Percentiles rank a stretch among this genome's conserved stretches.
These are phyloP conservation scores for Mythimna vitellina DNA, from an alignment of 2,888 invertebrate species.

Conservation along the genomic window DNA sequence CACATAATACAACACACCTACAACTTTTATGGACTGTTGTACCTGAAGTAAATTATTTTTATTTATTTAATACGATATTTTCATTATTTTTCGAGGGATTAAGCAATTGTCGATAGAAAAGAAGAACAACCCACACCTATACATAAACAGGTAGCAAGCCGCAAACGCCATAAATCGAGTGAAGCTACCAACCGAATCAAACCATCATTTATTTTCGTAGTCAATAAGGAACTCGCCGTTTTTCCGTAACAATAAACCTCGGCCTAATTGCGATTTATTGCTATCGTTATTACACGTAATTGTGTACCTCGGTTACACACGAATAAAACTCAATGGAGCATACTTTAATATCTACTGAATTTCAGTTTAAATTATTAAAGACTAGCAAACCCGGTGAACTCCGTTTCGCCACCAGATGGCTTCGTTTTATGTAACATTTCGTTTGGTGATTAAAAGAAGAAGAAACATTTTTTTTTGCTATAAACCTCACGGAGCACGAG, in stretches of 20 bases:
- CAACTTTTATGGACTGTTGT: too few relatives aligned
- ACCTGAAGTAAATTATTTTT: too few relatives aligned
- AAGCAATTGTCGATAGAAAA: too few relatives aligned
- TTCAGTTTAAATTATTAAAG: background rate
- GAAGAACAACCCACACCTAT: background rate
- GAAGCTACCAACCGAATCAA: conserved; percentile 36
- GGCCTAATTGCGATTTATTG: conserved; percentile 50
- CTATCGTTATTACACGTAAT: conserved; percentile 56
- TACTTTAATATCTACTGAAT: conserved; percentile 16
- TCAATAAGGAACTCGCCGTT: conserved; percentile 31
- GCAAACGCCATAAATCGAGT: conserved; percentile 8
- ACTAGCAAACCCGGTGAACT: too few relatives aligned
- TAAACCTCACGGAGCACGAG: too few relatives aligned
- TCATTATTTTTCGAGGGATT: too few relatives aligned
- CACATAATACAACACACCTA: too few relatives aligned
- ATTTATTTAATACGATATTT: too few relatives aligned
- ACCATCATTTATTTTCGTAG: conserved; percentile 40
- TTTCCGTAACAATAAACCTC: conserved; percentile 42
- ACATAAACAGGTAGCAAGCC: conserved; percentile 2
- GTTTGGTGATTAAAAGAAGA: too few relatives aligned
- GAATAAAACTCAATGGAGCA: conserved; percentile 38
- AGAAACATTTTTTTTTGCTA: too few relatives aligned
- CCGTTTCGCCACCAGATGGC: too few relatives aligned
- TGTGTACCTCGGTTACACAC: conserved; percentile 30
- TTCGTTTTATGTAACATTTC: too few relatives aligned